Evolutionary conservation across 2,797 vertebrate genomes (phyloP).

Genomic region (Adelosebastes latens): DNA sequence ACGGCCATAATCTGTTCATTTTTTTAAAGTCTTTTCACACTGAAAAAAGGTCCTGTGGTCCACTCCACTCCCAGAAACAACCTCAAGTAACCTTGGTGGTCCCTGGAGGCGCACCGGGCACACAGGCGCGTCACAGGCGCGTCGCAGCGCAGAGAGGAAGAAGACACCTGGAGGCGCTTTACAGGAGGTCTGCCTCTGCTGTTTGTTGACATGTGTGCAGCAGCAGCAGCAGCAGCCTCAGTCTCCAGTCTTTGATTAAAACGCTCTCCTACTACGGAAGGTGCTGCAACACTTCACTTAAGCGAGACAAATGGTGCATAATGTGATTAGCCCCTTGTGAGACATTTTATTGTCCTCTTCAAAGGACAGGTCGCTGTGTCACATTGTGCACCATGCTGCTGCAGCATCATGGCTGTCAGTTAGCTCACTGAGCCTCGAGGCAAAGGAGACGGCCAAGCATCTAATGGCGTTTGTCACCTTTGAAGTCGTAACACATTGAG

Average conservation of each 20-base stretch:
- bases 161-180: slow-evolving; percentile 38
- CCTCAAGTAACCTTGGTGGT: slow-evolving; percentile 34
- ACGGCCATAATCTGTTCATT: no score
- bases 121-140: slow-evolving; percentile 21
- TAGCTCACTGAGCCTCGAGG: background rate
- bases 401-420: slow-evolving; percentile 1
- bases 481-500: slow-evolving; percentile 5
- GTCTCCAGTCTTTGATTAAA: slow-evolving; percentile 51
- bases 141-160: slow-evolving; percentile 36
- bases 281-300: slow-evolving; percentile 70
- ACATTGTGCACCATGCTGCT: slow-evolving; percentile 58
- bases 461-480: background rate
- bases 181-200: slow-evolving; percentile 50
- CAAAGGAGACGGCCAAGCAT: background rate
- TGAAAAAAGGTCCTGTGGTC: no score
- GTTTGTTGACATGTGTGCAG: slow-evolving; percentile 23
- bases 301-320: slow-evolving; percentile 81
- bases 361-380: slow-evolving; percentile 65
- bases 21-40: no score
- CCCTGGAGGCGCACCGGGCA: slow-evolving; percentile 32
- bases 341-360: slow-evolving; percentile 73
- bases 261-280: slow-evolving; percentile 46
- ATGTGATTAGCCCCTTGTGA: slow-evolving; percentile 69
- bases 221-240: slow-evolving; percentile 12
- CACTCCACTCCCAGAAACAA: background rate